Base-by-base conservation (phyloP, 2,113 vertebrate genomes). In the Rostratula benghalensis region DNA sequence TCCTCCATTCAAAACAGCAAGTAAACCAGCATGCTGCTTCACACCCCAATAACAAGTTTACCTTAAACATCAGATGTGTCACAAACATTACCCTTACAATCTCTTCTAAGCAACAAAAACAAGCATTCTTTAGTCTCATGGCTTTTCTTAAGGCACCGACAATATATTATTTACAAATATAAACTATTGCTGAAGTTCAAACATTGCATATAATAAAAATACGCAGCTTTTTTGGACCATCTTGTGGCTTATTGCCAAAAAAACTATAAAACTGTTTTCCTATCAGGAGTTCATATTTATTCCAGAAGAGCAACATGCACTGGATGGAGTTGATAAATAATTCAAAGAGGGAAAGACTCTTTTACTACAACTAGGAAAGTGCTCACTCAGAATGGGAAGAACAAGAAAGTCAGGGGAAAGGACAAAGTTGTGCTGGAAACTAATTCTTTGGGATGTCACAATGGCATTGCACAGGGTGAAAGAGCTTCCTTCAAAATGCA, bases 341-440 rank as follows among this genome's bases (percentile, higher is more conserved):
- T 77, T 95, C 70, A 95, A 63, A 68, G 39, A 81, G 71, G 75
- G 74, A 96, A 95, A 94, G 88, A 94, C 41, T 89, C 79, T 95
- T 96, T 94, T 89, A 86, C 67, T 91, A 77, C 23, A 20, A 82
- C 86, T 93, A 87, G 64, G 73, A 90, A 96, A 94, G 51, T 27
- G 35, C 28, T n/a, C 75, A 86, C 57, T 57, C 80, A 67, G 60
- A 87, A 89, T 22, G 20, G 46, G 45, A 85, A 80, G 28, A 63
- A n/a, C 6, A 65, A 43, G 3, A 82, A 78, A 64, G 59, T 2
- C 28, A 57, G 27, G 11, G 35, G 24, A 86, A 87, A 88, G 39
- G 39, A 79, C 10, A 7, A 89, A 93, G 53, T 45, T 77, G 39
- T 83, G 64, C 70, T 92, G 57, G 69, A 94, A 95, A 79, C 15